A percentile compares a stretch with the other conserved stretches of the same genome.
These are phyloP conservation scores for Tychaedon coryphoeus DNA, from an alignment of 2,113 vertebrate genomes.

Conservation along the genomic window DNA sequence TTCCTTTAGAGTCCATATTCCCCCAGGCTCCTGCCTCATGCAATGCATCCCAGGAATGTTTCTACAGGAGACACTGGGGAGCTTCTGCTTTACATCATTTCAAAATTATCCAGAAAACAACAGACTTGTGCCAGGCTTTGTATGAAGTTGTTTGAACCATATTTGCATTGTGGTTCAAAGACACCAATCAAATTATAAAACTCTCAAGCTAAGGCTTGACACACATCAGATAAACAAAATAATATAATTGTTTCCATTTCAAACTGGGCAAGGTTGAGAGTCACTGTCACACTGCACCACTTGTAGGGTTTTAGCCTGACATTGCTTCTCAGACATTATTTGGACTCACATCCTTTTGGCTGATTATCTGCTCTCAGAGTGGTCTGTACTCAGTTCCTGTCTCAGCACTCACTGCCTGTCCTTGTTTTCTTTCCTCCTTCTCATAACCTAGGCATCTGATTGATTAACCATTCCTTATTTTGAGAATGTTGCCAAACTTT, in stretches of 20 bases:
- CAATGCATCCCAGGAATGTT: not conserved
- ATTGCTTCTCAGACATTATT: not conserved
- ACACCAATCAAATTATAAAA: not conserved
- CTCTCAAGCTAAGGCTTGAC: not conserved
- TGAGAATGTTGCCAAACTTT: constrained; percentile 14
- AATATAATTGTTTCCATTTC: not conserved
- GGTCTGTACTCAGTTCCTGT: not conserved
- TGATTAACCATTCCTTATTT: constrained; percentile 13
- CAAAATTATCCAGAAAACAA: not conserved
- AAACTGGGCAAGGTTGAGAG: not conserved
- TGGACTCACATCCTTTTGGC: not conserved
- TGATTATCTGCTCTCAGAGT: not conserved
- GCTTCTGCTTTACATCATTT: not conserved
- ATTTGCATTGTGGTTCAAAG: not conserved
- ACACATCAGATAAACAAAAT: not conserved
- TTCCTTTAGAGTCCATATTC: not conserved
- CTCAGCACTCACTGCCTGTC: not conserved
- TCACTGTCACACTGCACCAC: not conserved
- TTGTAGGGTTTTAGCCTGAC: not conserved
- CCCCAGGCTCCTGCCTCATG: not conserved
- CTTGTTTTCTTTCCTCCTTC: not conserved
- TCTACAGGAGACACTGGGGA: not conserved
- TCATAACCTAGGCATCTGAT: not conserved
- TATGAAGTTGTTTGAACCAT: not conserved
- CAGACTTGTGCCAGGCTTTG: not conserved